Evolutionary conservation across 2,797 vertebrate species (phyloP).

Genomic region (Epinephelus malabaricus): DNA sequence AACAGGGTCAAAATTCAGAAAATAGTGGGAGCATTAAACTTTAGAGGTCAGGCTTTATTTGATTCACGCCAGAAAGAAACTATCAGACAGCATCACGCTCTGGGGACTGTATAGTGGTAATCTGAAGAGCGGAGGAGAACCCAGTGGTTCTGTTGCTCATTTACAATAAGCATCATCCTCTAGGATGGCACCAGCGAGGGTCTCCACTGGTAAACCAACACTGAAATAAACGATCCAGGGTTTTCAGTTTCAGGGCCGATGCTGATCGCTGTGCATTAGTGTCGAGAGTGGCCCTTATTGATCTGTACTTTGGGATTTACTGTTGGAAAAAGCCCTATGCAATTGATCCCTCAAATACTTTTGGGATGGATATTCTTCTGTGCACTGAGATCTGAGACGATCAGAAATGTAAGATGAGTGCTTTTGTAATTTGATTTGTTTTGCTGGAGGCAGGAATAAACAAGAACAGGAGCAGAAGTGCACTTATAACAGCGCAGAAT

Average conservation of each 20-base stretch:
- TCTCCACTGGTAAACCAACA: conserved; percentile 59
- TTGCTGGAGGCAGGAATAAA: conserved; percentile 17
- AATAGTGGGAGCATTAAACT: background rate
- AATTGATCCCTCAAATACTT: conserved; percentile 62
- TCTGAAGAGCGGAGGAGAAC: conserved; percentile 21
- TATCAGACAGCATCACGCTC: background rate
- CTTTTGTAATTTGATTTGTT: conserved; percentile 63
- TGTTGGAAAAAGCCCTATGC: conserved; percentile 54
- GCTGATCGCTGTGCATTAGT: conserved; percentile 63
- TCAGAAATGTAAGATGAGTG: conserved; percentile 48
- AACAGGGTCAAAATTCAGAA: background rate
- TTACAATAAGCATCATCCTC: conserved; percentile 32
- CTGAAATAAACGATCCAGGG: conserved; percentile 57
- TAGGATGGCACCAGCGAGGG: conserved; percentile 35
- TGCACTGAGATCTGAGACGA: conserved; percentile 37
- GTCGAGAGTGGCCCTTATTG: conserved; percentile 54
- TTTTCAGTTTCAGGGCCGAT: conserved; percentile 61
- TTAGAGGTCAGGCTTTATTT: conserved; percentile 37
- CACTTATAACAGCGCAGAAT: conserved; percentile 8
- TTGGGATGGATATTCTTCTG: conserved; percentile 36
- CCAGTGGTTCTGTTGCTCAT: conserved; percentile 32
- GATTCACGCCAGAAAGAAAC: conserved; percentile 5
- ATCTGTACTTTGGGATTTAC: conserved; percentile 64
- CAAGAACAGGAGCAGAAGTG: conserved; percentile 9
- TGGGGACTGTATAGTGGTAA: background rate